Base-by-base conservation (phyloP, 2,888 invertebrate genomes). In the Toxonevra muliebris region DNA sequence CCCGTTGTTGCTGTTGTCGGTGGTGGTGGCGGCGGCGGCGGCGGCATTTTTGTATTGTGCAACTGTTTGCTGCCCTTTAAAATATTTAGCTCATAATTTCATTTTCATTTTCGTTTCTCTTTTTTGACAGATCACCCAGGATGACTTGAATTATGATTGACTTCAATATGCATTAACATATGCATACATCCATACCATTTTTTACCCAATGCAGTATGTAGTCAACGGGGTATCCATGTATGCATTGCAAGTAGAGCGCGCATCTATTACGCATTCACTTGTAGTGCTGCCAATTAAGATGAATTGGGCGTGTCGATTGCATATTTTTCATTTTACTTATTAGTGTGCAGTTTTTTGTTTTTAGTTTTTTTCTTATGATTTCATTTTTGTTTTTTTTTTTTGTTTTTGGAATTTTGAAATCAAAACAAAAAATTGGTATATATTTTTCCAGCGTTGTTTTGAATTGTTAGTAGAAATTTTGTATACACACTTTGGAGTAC, bases 41-140 rank as follows among this genome's bases (percentile, higher is more conserved):
- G 69, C 71, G 69, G 68, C 66, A 66, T 71, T 67, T 63, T 59
- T 66, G 63, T 65, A 63, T 61, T 13, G 12, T 30, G 8, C 17
- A 20, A 15, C 30, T 13, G 4, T n/a, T 30, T 19, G 20, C 11
- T 40, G 30, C 15, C 43, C 62, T 54, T 54, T 30, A 30, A 30
- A 30, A 30, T 30, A 7, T 48, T 19, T 17, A 53, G 19, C 8
- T 7, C 53, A 15, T 17, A 53, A 53, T 53, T 17, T 19, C 53
- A 53, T 17, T 53, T 53, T 19, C 53, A 53, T 53, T 65, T 42
- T 40, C 11, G 8, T 10, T 40, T 54, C 8, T 7, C 7, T 71
- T 73, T 74, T 74, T 73, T 74, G 74, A 73, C 72, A 70, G 74
- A 76, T 76, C 75, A 75, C 75, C 75, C 75, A 76, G 71, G 74